Base-by-base conservation (phyloP, 2,797 vertebrate species). In the Pantherophis vulpinus region DNA sequence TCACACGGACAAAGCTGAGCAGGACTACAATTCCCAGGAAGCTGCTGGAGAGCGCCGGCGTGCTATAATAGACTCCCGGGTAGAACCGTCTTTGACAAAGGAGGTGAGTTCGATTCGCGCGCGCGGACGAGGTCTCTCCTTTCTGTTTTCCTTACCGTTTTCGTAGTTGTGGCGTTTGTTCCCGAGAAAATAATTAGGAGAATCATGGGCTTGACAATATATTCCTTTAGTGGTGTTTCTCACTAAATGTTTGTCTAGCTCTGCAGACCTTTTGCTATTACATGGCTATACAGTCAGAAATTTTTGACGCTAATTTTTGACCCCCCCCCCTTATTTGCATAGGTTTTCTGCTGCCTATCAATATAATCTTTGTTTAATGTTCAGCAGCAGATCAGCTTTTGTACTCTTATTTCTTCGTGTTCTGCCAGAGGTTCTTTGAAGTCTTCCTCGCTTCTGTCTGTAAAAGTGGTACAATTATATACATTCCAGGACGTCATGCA, bases 1-100 rank as follows among this genome's bases (percentile, higher is more conserved):
- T 11, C 0, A 5, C 5, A 37, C 8, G 0, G 16, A 13, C 63
- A 23, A 27, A 10, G 5, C 2, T 1, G 0, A 0, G 0, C 0
- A 0, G 0, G 56, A 96, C 96, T 96, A 96, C 95, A 90, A 13
- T 1, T 95, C 91, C 96, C 97, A 70, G 13, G 29, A n/a, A 10
- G 51, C 95, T 4, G 27, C 8, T 37, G 60, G 5, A 2, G 13
- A 2, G 0, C 0, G 0, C 9, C 55, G 16, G 27, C 1, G 51
- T 55, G 1, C 60, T 2, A 0, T 0, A 32, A 11, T 0, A 88
- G 93, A 56, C 32, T 86, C 11, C 54, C 18, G 4, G 83, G 20
- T 14, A 51, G 74, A 32, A 32, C 25, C 29, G 18, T 32, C 56
- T 27, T 20, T 88, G 2, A 60, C 12, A 60, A n/a, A 55, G 32